Base-by-base conservation (phyloP, 2,888 invertebrate species). In the Plemyria rubiginata region DNA sequence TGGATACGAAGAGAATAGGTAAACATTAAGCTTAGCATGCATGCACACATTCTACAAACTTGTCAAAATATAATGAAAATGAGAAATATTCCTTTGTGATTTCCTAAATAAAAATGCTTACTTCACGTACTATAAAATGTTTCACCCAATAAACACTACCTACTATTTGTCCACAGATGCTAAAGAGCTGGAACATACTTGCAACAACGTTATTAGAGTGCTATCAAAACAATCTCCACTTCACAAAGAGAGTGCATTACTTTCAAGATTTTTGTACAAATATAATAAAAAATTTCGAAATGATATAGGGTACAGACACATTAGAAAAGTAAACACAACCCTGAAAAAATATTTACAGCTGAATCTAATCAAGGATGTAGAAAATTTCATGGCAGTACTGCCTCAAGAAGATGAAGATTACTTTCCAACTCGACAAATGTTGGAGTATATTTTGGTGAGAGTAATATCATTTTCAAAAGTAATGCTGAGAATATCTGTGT, bases 391-490 rank as follows among this genome's bases (percentile, higher is more conserved):
- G 15, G 73, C 79, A 15, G 71, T 80, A 7, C 68, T 93, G 41
- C 90, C 91, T 8, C 77, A 77, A 46, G 75, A 79, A 32, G 81
- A 82, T 36, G 80, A 82, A 41, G 70, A 81, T 16, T 87, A 86
- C 73, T 81, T 94, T 52, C 95, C 95, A n/a, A 93, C 94, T 4
- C 86, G 84, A 66, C 94, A 95, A 80, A 94, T 94, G 93, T 71
- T 95, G 11, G 86, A 95, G 73, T 94, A 92, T 83, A 70, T 94
- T 16, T 77, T 95, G 51, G 77, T 94, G 1, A 88, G 92, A 73
- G 80, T 94, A 4, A 92, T 94, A 70, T 86, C 94, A 49, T 94
- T 94, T 77, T 86, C 93, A 0, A 94, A 94, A 75, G 78, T 95
- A 15, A 93, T 94, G 89, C 71, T 86, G 40, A 85, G 94, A 65